Base-by-base conservation (phyloP, 2,797 vertebrate genomes). In the Diceros bicornis region DNA sequence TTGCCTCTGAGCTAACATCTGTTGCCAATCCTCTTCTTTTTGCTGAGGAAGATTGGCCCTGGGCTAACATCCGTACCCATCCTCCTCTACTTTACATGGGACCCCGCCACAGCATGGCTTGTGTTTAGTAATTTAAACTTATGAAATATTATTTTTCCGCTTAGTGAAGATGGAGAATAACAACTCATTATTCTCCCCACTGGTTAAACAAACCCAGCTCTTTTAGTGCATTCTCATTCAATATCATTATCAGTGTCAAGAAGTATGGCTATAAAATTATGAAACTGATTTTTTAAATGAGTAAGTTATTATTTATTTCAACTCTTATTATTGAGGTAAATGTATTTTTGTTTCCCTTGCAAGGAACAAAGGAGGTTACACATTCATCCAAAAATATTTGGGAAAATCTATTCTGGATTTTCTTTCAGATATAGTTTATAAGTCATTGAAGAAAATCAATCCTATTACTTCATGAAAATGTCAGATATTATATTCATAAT, bases 391-490 rank as follows among this genome's bases (percentile, higher is more conserved):
- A 47, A 89, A 81, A 66, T 47, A 82, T 57, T 74, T 57, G 86
- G 34, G 32, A 89, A 64, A 83, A 47, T 83, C 21, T 74, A 64
- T 55, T 83, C 12, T 64, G 32, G 10, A n/a, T 44, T 20, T 82
- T 52, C 17, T 44, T 89, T 89, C 21, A 44, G n/a, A n/a, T 62
- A 32, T 29, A 72, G 27, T 82, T 82, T 74, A 34, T 89, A 82
- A 89, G 29, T 57, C 27, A 81, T 25, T 82, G 47, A 57, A 79
- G 34, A 20, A 82, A 94, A 72, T 11, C 1, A 69, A 50, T 50
- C n/a, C 62, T 64, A 32, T 88, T 74, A 82, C 17, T 44, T 72
- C 29, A 82, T 82, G 23, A 89, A 93, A 94, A 64, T 74, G 44
- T 41, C 55, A 47, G 41, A 50, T 69, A 37, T 69, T 37, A 68